A percentile compares a stretch with the other conserved stretches of the same genome.
These are phyloP conservation scores for Saturnia pavonia DNA, from an alignment of 2,888 invertebrate genomes.

Conservation along the genomic window DNA sequence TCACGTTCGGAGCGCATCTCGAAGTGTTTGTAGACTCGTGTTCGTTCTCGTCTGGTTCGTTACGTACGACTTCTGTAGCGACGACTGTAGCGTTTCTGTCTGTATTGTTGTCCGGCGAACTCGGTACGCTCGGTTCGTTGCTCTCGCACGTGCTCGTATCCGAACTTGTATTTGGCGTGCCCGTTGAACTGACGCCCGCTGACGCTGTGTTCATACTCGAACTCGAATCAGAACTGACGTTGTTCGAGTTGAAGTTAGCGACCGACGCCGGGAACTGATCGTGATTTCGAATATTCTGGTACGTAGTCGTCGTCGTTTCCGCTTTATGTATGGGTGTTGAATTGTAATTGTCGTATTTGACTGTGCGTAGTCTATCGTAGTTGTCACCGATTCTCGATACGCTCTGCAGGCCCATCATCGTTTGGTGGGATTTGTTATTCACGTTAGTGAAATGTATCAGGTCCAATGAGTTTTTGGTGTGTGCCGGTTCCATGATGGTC, in stretches of 20 bases:
- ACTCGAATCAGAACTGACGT: constrained; percentile 85
- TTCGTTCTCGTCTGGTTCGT: constrained; percentile 50
- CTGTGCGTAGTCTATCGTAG: constrained; percentile 54
- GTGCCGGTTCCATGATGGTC: constrained; percentile 58
- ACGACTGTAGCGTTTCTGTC: constrained; percentile 51
- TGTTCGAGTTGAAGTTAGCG: constrained; percentile 58
- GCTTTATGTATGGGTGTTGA: constrained; percentile 55
- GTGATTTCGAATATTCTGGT: constrained; percentile 61
- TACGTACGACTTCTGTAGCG: constrained; percentile 37
- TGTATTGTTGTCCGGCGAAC: constrained; percentile 79
- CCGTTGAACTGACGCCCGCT: constrained; percentile 83
- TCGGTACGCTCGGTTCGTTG: constrained; percentile 88
- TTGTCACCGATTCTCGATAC: constrained; percentile 59
- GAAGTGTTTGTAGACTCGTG: constrained; percentile 60
- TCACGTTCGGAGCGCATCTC: constrained; percentile 67
- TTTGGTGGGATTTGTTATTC: constrained; percentile 50
- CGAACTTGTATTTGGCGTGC: constrained; percentile 86
- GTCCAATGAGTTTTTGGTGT: constrained; percentile 63
- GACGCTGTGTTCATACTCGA: constrained; percentile 84
- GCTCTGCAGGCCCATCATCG: constrained; percentile 55
- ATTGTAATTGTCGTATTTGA: constrained; percentile 60
- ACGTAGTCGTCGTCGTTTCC: constrained; percentile 48
- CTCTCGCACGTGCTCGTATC: constrained; percentile 87
- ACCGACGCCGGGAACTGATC: constrained; percentile 58
- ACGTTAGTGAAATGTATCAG: constrained; percentile 63